A percentile compares a stretch with the other conserved stretches of the same genome.
These are phyloP conservation scores for Ophraella communa DNA, from an alignment of 2,888 invertebrate genomes.

Conservation along the genomic window DNA sequence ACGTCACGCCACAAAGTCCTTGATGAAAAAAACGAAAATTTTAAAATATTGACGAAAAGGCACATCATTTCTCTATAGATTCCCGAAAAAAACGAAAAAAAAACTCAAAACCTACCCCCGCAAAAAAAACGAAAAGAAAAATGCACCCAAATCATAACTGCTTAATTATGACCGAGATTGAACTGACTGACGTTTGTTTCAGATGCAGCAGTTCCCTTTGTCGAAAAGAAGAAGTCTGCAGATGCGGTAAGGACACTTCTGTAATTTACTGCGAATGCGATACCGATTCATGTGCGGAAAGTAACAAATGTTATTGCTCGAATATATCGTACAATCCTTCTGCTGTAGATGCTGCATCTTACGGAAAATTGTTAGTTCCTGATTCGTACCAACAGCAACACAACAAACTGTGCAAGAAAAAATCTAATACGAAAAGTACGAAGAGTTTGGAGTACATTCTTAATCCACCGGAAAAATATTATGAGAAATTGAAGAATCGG, in stretches of 20 bases:
- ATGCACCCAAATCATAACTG: too few relatives aligned
- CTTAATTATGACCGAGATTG: too few relatives aligned
- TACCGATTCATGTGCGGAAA: slow-evolving; percentile 85
- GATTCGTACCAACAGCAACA: slow-evolving; percentile 43
- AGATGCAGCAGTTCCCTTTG: neutral
- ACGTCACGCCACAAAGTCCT: too few relatives aligned
- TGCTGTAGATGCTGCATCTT: slow-evolving; percentile 62
- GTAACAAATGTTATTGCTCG: slow-evolving; percentile 85
- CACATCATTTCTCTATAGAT: too few relatives aligned
- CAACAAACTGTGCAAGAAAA: slow-evolving; percentile 55
- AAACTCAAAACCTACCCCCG: too few relatives aligned
- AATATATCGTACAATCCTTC: slow-evolving; percentile 40
- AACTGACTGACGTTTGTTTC: too few relatives aligned
- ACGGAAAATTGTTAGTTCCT: slow-evolving; percentile 60
- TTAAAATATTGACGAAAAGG: too few relatives aligned
- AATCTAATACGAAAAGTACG: slow-evolving; percentile 56
- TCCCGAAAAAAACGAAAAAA: too few relatives aligned
- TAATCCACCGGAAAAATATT: slow-evolving; percentile 63
- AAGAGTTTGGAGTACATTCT: slow-evolving; percentile 65
- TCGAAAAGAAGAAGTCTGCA: slow-evolving; percentile 19
- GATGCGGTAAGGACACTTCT: slow-evolving; percentile 43
- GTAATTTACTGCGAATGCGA: slow-evolving; percentile 77
- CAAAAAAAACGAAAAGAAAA: too few relatives aligned
- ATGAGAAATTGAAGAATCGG: slow-evolving; percentile 57
- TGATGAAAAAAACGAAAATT: too few relatives aligned